Base-by-base conservation (phyloP, 92 coral and sea anemone genomes). In the Phenganax subtilis region DNA sequence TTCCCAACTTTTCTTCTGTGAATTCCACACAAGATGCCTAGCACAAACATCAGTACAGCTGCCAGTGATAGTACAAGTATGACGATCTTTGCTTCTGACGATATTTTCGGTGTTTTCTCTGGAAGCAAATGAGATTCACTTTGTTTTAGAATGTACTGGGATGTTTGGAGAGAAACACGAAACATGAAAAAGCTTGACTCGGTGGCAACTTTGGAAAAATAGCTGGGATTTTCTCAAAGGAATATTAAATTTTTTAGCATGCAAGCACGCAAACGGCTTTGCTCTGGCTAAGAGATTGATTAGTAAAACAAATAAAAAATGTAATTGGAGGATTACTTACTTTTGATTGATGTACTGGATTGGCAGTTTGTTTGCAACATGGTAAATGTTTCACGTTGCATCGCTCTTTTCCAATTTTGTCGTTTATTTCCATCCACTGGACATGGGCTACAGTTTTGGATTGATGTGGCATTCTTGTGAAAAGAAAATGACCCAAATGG, bases 291-390 rank as follows among this genome's bases (percentile, higher is more conserved):
- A 20, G 25, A 20, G 25, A 20, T 20, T 20, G 25, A 20, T 20
- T 20, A 20, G 25, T 20, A 20, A 20, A 20, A 20, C 25, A 20
- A 20, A 20, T 20, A 20, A 20, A 20, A 20, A 20, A 20, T 20
- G 25, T 20, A 20, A 20, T 20, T 20, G 25, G 25, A 20, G 25
- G 25, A 20, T 20, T 20, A 59, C 67, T 17, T 12, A 61, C 73
- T 20, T 68, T 68, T 15, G 1, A 68, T 17, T 15, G 8, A 16
- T 28, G 54, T 30, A 53, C 54, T 68, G 7, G 73, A 68, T 30
- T 68, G 15, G 73, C 73, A 68, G 73, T 68, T 68, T 6, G 73
- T 68, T 68, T 68, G 73, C 14, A 68, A 68, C 73, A 68, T 68
- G 9, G 53, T 8, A 2, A 37, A 16, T 9, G 11, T 68, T 30